Conservation (phyloP, 2,113 vertebrate genomes). For the Osmerus mordax region DNA sequence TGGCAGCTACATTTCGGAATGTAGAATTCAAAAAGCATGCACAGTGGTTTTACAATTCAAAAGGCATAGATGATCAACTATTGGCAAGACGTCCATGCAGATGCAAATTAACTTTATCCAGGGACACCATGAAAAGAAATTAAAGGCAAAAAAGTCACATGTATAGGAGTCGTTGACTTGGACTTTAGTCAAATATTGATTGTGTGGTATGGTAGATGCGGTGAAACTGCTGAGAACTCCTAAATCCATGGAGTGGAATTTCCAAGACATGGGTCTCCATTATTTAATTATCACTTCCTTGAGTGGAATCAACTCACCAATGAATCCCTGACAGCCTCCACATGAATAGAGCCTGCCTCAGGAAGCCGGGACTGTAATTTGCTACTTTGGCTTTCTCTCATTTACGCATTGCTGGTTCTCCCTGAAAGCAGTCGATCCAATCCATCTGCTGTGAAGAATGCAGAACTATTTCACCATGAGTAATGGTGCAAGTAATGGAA, state of each 20-base stretch:
- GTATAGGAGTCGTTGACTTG: conserved; percentile 37
- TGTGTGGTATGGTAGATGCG: conserved; percentile 35
- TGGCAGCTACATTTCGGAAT: background rate
- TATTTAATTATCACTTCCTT: conserved; percentile 61
- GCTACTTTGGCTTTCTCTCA: conserved; percentile 50
- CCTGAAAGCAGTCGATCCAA: conserved; percentile 42
- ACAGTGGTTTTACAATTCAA: conserved; percentile 47
- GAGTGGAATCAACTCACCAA: conserved; percentile 36
- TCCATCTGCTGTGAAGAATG: conserved; percentile 29
- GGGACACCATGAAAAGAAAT: conserved; percentile 27
- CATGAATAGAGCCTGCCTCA: conserved; percentile 47
- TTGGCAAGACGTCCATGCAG: conserved; percentile 39
- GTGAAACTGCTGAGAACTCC: conserved; percentile 57
- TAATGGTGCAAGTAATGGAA: conserved; percentile 33
- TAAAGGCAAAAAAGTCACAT: conserved; percentile 43
- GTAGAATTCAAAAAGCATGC: conserved; percentile 10
- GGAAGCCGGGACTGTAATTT: conserved; percentile 50
- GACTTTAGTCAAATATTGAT: conserved; percentile 69
- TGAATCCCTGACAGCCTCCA: conserved; percentile 36
- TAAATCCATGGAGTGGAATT: conserved; percentile 43
- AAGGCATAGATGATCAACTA: conserved; percentile 52
- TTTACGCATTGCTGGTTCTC: conserved; percentile 51
- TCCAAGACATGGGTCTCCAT: conserved; percentile 38
- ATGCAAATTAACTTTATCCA: conserved; percentile 35
- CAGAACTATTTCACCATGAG: conserved; percentile 31